These are phyloP conservation scores for Orchesellides sinensis DNA, from an alignment of 2,888 invertebrate species.

Conservation along the genomic window DNA sequence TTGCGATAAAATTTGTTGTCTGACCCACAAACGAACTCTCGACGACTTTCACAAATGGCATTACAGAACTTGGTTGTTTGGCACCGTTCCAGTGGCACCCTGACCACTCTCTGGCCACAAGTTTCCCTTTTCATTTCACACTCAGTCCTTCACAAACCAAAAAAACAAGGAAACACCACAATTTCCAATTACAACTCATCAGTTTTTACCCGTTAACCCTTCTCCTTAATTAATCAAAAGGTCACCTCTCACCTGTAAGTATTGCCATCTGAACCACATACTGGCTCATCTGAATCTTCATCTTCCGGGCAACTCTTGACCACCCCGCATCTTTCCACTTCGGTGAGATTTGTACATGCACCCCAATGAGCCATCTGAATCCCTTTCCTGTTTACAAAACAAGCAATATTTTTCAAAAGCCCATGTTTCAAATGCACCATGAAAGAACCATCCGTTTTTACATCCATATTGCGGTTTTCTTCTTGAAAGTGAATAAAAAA, in stretches of 20 bases:
- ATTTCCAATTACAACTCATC: neutral
- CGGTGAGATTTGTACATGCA: constrained; percentile 87
- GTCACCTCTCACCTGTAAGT: constrained; percentile 86
- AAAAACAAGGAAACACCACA: neutral
- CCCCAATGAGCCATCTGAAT: constrained; percentile 93
- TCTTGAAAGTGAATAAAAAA: constrained; percentile 19
- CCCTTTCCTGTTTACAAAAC: constrained; percentile 82
- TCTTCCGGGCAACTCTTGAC: constrained; percentile 79
- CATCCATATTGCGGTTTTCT: neutral
- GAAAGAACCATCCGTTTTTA: neutral
- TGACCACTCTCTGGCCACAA: constrained; percentile 91
- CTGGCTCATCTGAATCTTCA: constrained; percentile 82
- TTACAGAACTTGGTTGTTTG: constrained; percentile 90
- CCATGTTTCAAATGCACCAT: neutral
- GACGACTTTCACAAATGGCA: constrained; percentile 82
- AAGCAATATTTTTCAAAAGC: constrained; percentile 2
- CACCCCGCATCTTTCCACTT: constrained; percentile 82
- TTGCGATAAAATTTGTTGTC: constrained; percentile 86
- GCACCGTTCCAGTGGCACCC: constrained; percentile 89
- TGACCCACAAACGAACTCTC: constrained; percentile 90
- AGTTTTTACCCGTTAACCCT: no score
- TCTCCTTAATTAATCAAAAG: no score
- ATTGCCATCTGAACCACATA: constrained; percentile 93
- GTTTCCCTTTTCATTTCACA: constrained; percentile 90
- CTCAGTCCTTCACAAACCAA: constrained; percentile 81